Evolutionary conservation across 2,797 vertebrate genomes (phyloP), one percentile per base, ranked within the genome.

Genomic region (Pangasius sanitwongsei): DNA sequence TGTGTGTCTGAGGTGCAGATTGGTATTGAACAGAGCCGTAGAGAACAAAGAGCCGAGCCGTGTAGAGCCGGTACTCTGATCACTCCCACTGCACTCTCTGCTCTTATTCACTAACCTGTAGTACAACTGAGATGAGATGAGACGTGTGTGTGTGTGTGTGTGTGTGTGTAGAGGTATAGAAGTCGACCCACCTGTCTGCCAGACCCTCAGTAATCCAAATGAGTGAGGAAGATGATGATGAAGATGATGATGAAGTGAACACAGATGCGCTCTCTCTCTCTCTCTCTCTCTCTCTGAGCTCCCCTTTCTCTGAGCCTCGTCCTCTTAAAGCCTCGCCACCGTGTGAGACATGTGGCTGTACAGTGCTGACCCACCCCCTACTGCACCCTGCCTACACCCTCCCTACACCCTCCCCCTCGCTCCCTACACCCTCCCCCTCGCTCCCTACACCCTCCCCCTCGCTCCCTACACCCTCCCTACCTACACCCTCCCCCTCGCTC

Each of bases 381-480:
- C 95, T 93, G 88, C 93, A 93, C 94, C 91, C 92, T 83, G 81
- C 90, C 92, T 93, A 92, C 94, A 94, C 93, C 87, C n/a, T 20
- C 77, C 50, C n/a, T 34, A 94, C 1, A 61, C 31, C 20, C 55
- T 37, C 94, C 94, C 93, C 93, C 94, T 94, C 92, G 72, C 91
- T 92, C 84, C 83, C 63, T 87, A 91, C 89, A 92, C 94, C 86
- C 93, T 55, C 93, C 94, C 93, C 55, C 88, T 82, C 94, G 93
- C 91, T 44, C 91, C 89, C 92, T 93, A 92, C 94, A 93, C 94
- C 86, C 93, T 55, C 93, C 93, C 93, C 69, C 89, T 86, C 94
- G 93, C 93, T 94, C 92, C 61, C 25, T 18, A 3, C 61, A 63
- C 25, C 53, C 53, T 55, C 53, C 53, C 55, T n/a, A n/a, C 61